These are phyloP conservation scores for Lucilia cuprina DNA, from an alignment of 1,140 invertebrate genomes.

Conservation along the genomic window DNA sequence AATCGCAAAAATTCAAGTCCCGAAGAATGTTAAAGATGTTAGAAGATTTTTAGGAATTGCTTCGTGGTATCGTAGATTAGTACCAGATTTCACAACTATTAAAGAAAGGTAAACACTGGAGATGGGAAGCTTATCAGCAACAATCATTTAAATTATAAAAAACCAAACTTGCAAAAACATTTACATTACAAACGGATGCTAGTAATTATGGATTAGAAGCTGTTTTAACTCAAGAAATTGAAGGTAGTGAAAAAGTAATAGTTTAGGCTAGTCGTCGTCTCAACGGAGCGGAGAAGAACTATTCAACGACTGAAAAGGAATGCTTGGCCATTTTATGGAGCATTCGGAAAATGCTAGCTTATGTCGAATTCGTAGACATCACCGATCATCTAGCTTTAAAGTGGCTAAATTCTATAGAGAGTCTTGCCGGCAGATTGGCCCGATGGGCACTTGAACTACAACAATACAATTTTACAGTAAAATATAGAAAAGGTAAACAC, in stretches of 20 bases:
- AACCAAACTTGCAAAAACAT: neutral
- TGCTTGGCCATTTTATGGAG: constrained; percentile 32
- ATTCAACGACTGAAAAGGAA: constrained; percentile 24
- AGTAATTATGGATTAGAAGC: constrained; percentile 47
- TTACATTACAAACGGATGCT: constrained; percentile 42
- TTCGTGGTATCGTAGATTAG: neutral
- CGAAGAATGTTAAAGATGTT: constrained; percentile 42
- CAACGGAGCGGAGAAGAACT: constrained; percentile 26
- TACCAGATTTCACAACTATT: neutral
- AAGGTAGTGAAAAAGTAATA: constrained; percentile 32
- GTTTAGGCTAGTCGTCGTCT: constrained; percentile 30
- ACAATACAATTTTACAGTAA: neutral
- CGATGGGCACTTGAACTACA: constrained; percentile 1
- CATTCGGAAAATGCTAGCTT: constrained; percentile 21
- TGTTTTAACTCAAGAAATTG: constrained; percentile 43
- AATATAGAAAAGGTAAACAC: neutral
- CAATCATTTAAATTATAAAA: constrained; percentile 18
- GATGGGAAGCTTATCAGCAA: neutral
- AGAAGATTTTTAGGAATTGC: constrained; percentile 36
- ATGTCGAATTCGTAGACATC: constrained; percentile 13
- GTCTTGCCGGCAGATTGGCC: neutral
- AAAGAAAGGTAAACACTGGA: neutral
- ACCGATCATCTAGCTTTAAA: neutral
- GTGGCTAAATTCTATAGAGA: neutral
- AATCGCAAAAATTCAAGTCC: constrained; percentile 40